Evolutionary conservation across 2,797 vertebrate genomes (phyloP), one percentile per base, ranked within the genome.

Genomic region (Xiphorhynchus erythropygius): DNA sequence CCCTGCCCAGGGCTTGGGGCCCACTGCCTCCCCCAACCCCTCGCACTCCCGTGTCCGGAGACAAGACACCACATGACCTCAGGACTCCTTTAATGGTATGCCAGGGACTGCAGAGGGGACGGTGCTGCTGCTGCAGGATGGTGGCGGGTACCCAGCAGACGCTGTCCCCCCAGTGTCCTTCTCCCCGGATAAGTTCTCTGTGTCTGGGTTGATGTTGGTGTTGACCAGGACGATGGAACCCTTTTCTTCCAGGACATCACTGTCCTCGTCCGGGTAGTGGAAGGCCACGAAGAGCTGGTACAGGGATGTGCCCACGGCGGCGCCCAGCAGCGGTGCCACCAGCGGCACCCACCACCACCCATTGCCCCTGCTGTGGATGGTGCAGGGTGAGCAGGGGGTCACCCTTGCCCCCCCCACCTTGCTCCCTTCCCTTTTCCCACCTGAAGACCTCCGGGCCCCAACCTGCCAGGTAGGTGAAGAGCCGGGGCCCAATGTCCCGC

Each of bases 371-470:
- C 92, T 92, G 79, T 33, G 11, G 57, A 74, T 0, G 1, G 44
- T 24, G 23, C 13, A n/a, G 7, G 9, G 74, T 79, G 60, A 39
- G 86, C 11, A n/a, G 7, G 7, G 50, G 17, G 27, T 76, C 55
- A 30, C 14, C 17, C 17, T 10, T 32, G 19, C 24, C 13, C 37
- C 32, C 50, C 22, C 30, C 47, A 7, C 16, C 52, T 41, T 2
- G 0, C 47, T 33, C 57, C 52, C 19, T 23, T 49, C 27, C 32
- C 16, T 53, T 14, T 12, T 96, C 98, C 63, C 69, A 99, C 99
- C 98, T 98, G 93, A 99, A 99, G 37, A 99, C 99, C 81, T 99
- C 98, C 0, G 94, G 60, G 3, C 99, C 99, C 99, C 99, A 99
- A 53, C 99, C 98, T 4, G 98, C 98, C 7, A 98, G 87, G 3